These are phyloP conservation scores for Melangyna quadrimaculata DNA, from an alignment of 2,888 invertebrate genomes.

Conservation along the genomic window DNA sequence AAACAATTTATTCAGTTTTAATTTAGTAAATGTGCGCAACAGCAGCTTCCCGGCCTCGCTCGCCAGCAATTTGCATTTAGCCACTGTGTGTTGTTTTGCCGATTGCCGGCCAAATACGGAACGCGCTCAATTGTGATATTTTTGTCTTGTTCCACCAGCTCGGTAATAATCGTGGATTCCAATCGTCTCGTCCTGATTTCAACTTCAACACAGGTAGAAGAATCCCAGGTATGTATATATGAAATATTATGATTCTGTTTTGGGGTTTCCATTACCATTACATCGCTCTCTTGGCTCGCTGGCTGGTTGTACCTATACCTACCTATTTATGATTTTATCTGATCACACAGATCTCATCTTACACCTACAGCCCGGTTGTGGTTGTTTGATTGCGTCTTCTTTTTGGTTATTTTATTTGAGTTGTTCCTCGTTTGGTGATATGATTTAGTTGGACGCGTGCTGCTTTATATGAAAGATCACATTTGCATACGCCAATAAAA, in stretches of 20 bases:
- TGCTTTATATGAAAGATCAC: conserved; percentile 61
- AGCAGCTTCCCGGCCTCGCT: conserved; percentile 37
- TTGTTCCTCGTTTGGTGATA: conserved; percentile 57
- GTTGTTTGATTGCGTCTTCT: conserved; percentile 5
- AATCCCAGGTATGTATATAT: not conserved
- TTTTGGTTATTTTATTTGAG: conserved; percentile 44
- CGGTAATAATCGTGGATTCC: conserved; percentile 32
- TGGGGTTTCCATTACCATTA: conserved; percentile 65
- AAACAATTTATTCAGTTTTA: conserved; percentile 58
- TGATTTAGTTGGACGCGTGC: conserved; percentile 69
- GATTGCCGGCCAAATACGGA: conserved; percentile 22
- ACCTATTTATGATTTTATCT: conserved; percentile 62
- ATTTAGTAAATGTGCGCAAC: conserved; percentile 62
- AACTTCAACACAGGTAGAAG: conserved; percentile 50
- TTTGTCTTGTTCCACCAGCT: conserved; percentile 44
- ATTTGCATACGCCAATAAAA: conserved; percentile 65
- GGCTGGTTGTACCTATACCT: conserved; percentile 2
- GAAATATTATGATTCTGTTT: conserved; percentile 66
- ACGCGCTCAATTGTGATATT: conserved; percentile 49
- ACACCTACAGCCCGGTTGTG: conserved; percentile 57
- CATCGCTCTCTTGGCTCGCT: too few relatives aligned
- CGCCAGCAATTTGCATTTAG: conserved; percentile 63
- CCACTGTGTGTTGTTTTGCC: conserved; percentile 60
- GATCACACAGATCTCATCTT: conserved; percentile 64
- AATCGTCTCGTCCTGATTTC: conserved; percentile 43